Evolutionary conservation across 37 sponge, comb jelly and placozoan genomes (phyloP).

Genomic region (Agelas oroides): DNA sequence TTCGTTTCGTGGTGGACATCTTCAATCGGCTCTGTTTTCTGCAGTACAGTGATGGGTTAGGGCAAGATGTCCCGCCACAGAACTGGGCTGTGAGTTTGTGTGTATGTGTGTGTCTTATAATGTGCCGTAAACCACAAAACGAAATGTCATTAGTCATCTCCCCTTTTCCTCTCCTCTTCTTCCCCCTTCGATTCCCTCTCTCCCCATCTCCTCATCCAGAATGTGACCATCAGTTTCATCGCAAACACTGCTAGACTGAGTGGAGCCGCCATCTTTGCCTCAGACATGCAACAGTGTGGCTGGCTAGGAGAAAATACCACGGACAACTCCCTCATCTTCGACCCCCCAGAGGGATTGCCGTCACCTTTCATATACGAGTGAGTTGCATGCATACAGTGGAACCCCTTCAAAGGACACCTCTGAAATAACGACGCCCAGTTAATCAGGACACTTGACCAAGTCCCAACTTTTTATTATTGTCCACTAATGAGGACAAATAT

Average conservation of each 20-base stretch:
- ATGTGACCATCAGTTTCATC: slow-evolving; percentile 66
- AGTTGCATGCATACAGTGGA: slow-evolving; percentile 1
- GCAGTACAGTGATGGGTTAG: slow-evolving; percentile 60
- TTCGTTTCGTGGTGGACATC: slow-evolving; percentile 78
- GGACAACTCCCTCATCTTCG: slow-evolving; percentile 53
- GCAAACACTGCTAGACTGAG: slow-evolving; percentile 74
- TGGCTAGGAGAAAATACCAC: slow-evolving; percentile 64
- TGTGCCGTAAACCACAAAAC: no score
- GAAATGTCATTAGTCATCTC: no score
- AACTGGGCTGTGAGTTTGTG: slow-evolving; percentile 54
- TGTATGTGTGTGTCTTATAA: no score
- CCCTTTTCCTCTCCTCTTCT: no score
- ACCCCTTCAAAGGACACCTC: no score
- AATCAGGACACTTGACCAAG: no score
- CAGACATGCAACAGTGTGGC: slow-evolving; percentile 80
- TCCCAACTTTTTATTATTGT: no score
- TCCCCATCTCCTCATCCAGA: slow-evolving; percentile 16
- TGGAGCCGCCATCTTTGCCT: slow-evolving; percentile 84
- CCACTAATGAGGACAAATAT: no score
- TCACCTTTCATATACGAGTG: slow-evolving; percentile 59
- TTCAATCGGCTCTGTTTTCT: slow-evolving; percentile 84
- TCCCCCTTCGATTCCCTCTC: no score
- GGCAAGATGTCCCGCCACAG: slow-evolving; percentile 59
- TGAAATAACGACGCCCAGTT: no score
- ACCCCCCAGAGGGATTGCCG: slow-evolving; percentile 18